Evolutionary conservation across 2,113 vertebrate genomes (phyloP).

Genomic region (Corythornis cristatus): DNA sequence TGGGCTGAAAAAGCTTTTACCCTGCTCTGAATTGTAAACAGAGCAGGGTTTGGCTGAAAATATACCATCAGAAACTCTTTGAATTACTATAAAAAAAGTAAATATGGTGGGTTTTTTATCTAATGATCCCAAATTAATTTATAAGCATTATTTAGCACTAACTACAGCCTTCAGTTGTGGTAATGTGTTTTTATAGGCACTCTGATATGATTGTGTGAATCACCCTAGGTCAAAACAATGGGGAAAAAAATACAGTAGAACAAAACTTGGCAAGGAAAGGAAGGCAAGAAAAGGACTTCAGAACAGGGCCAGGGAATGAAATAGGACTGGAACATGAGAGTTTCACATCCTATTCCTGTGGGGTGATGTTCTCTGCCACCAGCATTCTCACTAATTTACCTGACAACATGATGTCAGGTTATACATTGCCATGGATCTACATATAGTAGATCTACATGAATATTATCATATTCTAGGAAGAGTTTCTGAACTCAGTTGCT

Average conservation of each 20-base stretch:
- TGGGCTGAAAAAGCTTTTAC: background rate
- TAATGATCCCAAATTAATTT: background rate
- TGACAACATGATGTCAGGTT: background rate
- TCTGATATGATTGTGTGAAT: background rate
- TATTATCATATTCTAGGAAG: background rate
- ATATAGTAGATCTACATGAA: background rate
- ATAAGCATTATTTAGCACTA: background rate
- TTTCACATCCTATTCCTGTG: background rate
- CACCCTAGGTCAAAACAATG: background rate
- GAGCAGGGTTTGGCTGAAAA: background rate
- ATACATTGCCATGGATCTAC: background rate
- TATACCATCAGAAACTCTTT: background rate
- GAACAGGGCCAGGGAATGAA: background rate
- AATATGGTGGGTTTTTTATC: background rate
- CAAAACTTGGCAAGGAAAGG: background rate
- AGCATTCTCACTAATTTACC: background rate
- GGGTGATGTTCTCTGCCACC: background rate
- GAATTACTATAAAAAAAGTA: background rate
- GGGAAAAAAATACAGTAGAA: background rate
- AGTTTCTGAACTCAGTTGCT: background rate
- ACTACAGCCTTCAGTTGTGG: background rate
- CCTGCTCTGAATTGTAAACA: background rate
- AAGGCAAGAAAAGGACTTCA: background rate
- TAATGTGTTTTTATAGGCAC: background rate
- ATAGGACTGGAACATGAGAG: background rate